Base-by-base conservation (phyloP, 92 coral and sea anemone genomes). In the Bergia sp. region DNA sequence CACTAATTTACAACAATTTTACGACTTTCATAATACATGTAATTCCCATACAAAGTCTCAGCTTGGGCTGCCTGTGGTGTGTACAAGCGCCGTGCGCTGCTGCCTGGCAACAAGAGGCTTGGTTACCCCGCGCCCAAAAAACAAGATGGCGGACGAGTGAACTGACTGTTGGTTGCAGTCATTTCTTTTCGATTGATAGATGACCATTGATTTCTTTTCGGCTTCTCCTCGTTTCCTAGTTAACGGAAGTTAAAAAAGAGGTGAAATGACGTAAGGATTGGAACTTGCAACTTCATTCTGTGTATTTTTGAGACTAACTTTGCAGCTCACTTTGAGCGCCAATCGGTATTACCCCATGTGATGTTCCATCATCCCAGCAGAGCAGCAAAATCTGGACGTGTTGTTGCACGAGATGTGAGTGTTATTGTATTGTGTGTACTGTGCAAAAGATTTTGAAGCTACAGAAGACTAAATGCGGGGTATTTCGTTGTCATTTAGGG, bases 321-420 rank as follows among this genome's bases (percentile, higher is more conserved):
- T 9, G 0, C 76, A 0, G 1, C 58, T 53, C 58, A 74, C 21
- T 74, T 12, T 37, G 44, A 74, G 40, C 21, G 29, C 29, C 29
- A 29, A 29, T 29, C 29, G 29, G 29, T 29, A 29, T 29, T 29
- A 29, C 77, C 73, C 77, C 76, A 71, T 81, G 78, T 81, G 58
- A 96, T 96, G 99, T 96, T 95, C 93, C 98, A 96, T 89, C 96
- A 96, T 88, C 98, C 98, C 7, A 93, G 95, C 88, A 91, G 95
- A 94, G 95, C 98, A 23, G 98, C 99, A 4, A 96, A 96, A 77
- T 93, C 98, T 75, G 99, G 98, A n/a, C 95, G 99, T 5, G 98
- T 96, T 73, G 94, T 95, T 85, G 96, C 96, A 85, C 92, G 98
- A 92, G 99, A 96, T 79, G 99, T 96, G 82, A 92, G 98, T 92